Percentiles rank a stretch among this genome's conserved stretches.
Evolutionary conservation across 2,113 vertebrate genomes (phyloP).

Genomic region (Ardeotis arabs): DNA sequence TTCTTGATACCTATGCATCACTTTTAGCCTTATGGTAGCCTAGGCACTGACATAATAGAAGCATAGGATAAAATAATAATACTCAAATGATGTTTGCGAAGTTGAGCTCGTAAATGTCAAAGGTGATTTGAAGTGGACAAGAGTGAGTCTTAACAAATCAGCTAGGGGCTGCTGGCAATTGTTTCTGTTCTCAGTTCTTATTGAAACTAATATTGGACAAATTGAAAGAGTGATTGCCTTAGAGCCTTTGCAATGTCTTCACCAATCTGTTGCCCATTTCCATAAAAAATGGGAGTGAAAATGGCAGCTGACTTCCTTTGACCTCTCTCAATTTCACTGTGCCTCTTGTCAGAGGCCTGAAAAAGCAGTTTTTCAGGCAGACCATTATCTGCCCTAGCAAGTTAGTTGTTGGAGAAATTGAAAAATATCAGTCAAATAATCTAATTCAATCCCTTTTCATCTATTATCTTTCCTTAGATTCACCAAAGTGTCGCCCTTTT

Average conservation of each 20-base stretch:
- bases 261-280: constrained; percentile 70
- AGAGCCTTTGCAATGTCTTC: constrained; percentile 54
- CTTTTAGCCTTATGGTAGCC: background rate
- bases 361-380: constrained; percentile 68
- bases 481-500: background rate
- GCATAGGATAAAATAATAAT: constrained; percentile 63
- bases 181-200: constrained; percentile 59
- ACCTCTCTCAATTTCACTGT: constrained; percentile 64
- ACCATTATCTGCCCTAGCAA: constrained; percentile 62
- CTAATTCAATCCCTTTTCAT: background rate
- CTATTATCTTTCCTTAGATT: background rate
- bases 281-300: constrained; percentile 76
- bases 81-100: constrained; percentile 59
- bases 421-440: constrained; percentile 63
- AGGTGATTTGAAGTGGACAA: constrained; percentile 67
- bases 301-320: constrained; percentile 73
- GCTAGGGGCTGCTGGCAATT: constrained; percentile 46
- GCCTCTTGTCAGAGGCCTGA: constrained; percentile 50
- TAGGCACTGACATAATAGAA: constrained; percentile 16
- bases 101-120: constrained; percentile 56
- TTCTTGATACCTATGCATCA: background rate
- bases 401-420: constrained; percentile 66
- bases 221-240: constrained; percentile 70
- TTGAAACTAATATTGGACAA: constrained; percentile 70
- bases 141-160: constrained; percentile 67